A percentile compares a stretch with the other conserved stretches of the same genome.
These are phyloP conservation scores for Cheilosia impressa DNA, from an alignment of 2,888 invertebrate species.

Conservation along the genomic window DNA sequence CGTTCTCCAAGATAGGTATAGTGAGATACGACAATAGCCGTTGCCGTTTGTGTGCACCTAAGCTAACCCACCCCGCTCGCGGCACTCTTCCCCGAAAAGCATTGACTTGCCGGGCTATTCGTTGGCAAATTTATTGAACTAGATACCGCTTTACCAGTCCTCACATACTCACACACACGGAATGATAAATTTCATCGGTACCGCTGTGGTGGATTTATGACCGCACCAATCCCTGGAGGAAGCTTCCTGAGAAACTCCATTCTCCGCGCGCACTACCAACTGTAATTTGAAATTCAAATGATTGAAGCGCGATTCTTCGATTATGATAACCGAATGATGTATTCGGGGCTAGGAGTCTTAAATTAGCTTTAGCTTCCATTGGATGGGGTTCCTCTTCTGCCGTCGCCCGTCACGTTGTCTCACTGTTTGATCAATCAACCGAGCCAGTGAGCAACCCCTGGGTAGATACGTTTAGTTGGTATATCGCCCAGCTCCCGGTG, in stretches of 20 bases:
- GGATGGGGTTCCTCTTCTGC: conserved; percentile 30
- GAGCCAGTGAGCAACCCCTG: conserved; percentile 31
- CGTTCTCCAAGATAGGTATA: conserved; percentile 57
- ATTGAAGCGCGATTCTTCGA: conserved; percentile 76
- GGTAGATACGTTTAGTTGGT: conserved; percentile 23
- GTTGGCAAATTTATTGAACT: conserved; percentile 71
- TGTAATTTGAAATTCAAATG: conserved; percentile 77
- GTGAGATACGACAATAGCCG: conserved; percentile 36
- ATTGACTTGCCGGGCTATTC: conserved; percentile 66
- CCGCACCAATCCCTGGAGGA: conserved; percentile 59
- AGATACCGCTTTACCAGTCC: conserved; percentile 65
- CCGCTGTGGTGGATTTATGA: conserved; percentile 64
- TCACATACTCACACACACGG: conserved; percentile 51
- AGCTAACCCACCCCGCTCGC: conserved; percentile 26
- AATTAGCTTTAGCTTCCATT: conserved; percentile 72
- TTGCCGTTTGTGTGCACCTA: conserved; percentile 49
- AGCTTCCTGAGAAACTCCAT: conserved; percentile 67
- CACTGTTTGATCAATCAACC: conserved; percentile 62
- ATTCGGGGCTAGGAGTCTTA: conserved; percentile 67
- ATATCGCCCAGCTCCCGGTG: conserved; percentile 31
- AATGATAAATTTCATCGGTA: conserved; percentile 65
- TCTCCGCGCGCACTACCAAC: conserved; percentile 14
- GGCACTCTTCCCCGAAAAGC: conserved; percentile 2
- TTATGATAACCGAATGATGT: conserved; percentile 76
- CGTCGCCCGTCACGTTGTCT: not conserved